Conservation (phyloP, 1,140 invertebrate genomes). For the Microplitis mediator region DNA sequence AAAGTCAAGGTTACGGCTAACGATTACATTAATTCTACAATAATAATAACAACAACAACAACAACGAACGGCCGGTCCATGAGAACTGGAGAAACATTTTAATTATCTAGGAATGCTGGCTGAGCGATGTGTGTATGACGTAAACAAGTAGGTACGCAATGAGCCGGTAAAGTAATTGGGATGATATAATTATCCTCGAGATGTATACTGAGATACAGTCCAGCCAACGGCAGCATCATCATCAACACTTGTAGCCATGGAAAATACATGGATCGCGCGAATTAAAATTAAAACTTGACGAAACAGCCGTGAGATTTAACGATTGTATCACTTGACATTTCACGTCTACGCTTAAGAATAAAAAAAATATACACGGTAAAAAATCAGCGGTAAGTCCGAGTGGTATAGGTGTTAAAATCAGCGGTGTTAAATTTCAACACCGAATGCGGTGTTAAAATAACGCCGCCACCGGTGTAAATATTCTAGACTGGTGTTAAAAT, state of each 20-base stretch:
- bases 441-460: too few species aligned
- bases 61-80: background rate
- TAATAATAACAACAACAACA: background rate
- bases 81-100: conserved; percentile 16
- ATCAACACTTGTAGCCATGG: too few species aligned
- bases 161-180: conserved; percentile 7
- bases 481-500: too few species aligned
- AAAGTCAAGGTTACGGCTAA: conserved; percentile 11
- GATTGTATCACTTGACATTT: background rate
- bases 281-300: background rate
- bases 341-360: background rate
- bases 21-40: too few species aligned
- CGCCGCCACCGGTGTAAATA: too few species aligned
- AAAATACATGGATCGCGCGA: background rate
- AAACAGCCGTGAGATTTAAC: background rate
- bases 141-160: background rate
- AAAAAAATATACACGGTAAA: too few species aligned
- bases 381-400: too few species aligned
- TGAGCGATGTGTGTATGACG: conserved; percentile 14
- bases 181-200: conserved; percentile 24
- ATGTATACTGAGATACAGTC: background rate
- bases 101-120: conserved; percentile 21
- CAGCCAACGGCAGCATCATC: background rate
- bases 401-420: too few species aligned
- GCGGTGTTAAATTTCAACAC: too few species aligned